Base-by-base conservation (phyloP, 2,113 vertebrate species). In the Athene cunicularia region DNA sequence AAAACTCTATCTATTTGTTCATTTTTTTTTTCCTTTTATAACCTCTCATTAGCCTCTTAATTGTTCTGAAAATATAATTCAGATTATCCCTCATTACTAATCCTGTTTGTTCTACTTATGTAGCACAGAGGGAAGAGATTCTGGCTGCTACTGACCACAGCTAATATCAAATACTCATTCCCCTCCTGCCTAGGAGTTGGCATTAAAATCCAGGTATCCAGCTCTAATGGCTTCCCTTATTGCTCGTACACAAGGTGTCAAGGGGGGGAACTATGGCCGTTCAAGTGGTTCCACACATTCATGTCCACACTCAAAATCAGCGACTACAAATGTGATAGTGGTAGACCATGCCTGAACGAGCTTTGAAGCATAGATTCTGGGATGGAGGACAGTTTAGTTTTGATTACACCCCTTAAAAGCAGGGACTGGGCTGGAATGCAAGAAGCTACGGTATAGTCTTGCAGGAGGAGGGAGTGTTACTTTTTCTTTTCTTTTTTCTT, bases 381-480 rank as follows among this genome's bases (percentile, higher is more conserved):
- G 27, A 53, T 43, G 49, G 7, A 72, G 13, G 11, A 45, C 21
- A 59, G 24, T 16, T 79, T 84, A 55, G 35, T 74, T 85, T 41
- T 52, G 2, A 50, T 52, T 73, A 47, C 4, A 1, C 6, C 11
- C 23, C 45, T 70, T 37, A 47, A 93, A 89, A 77, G 13, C 14
- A 53, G 27, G 50, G 27, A 70, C 7, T 43, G 19, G 30, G 12
- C 5, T 77, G 14, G 17, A 73, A 94, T 17, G 5, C 9, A 89
- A 62, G 27, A 5, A 81, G 23, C 12, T 60, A 11, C 5, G 32
- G 4, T 28, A 20, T 27, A 12, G 39, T 66, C 45, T 41, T 53
- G 45, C 24, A 58, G 26, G 2, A 75, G 22, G 2, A 72, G 4
- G 2, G 2, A 0, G 0, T 2, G 7, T 17, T n/a, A 18, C 3